Percentiles rank a stretch among this genome's conserved stretches.
Conservation (phyloP, 2,888 invertebrate species). For the Blastobasis adustella region DNA sequence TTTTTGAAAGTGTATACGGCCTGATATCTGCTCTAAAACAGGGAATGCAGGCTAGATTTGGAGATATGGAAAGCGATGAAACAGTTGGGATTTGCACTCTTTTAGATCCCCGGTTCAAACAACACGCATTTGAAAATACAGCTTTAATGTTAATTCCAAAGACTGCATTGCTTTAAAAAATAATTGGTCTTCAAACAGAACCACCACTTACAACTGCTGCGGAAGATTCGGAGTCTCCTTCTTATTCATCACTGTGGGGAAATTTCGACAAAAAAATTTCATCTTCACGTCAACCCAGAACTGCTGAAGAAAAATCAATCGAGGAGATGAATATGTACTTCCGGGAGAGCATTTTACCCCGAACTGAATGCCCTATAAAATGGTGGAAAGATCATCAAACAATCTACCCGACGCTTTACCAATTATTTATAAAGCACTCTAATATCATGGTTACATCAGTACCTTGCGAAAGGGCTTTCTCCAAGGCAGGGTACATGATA, state of each 20-base stretch:
- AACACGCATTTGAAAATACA: constrained; percentile 5
- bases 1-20: constrained; percentile 2
- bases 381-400: constrained; percentile 12
- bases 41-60: constrained; percentile 3
- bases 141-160: background rate
- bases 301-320: background rate
- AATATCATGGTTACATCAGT: constrained; percentile 13
- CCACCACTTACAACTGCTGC: background rate
- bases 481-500: constrained; percentile 8
- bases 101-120: constrained; percentile 10
- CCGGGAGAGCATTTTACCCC: too few relatives aligned
- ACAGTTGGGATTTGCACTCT: constrained; percentile 6
- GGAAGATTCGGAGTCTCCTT: background rate
- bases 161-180: background rate
- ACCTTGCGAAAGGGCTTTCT: constrained; percentile 10
- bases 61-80: constrained; percentile 7
- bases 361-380: constrained; percentile 8
- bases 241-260: too few relatives aligned
- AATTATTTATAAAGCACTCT: constrained; percentile 5
- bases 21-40: constrained; percentile 1
- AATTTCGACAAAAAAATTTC: constrained; percentile 1
- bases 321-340: constrained; percentile 2
- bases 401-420: constrained; percentile 8
- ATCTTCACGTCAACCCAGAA: background rate
- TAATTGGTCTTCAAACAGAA: background rate